Evolutionary conservation across 2,888 invertebrate genomes (phyloP).

Genomic region (Ceratothoa steindachneri): DNA sequence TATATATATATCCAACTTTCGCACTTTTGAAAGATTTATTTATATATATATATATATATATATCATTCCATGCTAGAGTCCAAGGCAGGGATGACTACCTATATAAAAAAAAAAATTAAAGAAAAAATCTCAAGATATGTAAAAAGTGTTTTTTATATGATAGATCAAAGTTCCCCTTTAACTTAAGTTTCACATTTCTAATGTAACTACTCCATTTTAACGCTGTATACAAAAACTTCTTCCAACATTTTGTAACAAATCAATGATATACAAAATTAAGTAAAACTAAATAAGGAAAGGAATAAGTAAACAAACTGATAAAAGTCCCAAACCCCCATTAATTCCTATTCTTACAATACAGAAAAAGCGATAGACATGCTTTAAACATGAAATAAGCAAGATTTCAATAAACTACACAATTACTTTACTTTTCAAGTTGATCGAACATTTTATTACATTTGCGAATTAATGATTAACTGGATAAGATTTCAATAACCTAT

Average conservation of each 20-base stretch:
- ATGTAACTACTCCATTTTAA: not conserved
- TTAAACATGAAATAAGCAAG: not conserved
- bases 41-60: not conserved
- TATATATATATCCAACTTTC: not conserved
- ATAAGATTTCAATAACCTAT: not conserved
- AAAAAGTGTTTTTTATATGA: not conserved
- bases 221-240: not conserved
- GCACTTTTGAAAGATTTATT: not conserved
- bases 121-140: not conserved
- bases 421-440: not conserved
- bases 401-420: conserved; percentile 2
- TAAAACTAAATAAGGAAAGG: not conserved
- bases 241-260: not conserved
- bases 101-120: not conserved
- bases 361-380: conserved; percentile 7
- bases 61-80: not conserved
- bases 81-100: not conserved
- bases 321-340: conserved; percentile 2
- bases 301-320: not conserved
- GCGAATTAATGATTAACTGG: not conserved
- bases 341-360: conserved; percentile 1
- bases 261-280: not conserved
- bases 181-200: conserved; percentile 1
- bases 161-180: not conserved
- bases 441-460: not conserved